These are phyloP conservation scores for Plagiodera versicolora DNA, from an alignment of 2,888 invertebrate genomes.

Conservation along the genomic window DNA sequence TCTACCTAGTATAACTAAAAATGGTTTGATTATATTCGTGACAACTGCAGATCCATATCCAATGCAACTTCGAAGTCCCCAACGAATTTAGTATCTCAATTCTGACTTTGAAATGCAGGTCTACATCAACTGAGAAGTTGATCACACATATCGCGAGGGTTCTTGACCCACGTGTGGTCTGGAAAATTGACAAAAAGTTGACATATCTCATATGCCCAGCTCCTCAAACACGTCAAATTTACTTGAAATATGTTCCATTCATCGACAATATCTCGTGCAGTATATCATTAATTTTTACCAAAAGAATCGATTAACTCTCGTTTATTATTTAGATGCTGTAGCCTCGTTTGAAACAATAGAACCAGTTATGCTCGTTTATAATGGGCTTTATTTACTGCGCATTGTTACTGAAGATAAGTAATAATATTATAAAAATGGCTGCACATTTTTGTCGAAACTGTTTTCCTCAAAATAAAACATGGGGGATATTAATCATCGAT, in stretches of 20 bases:
- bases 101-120: not conserved
- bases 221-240: slow-evolving; percentile 34
- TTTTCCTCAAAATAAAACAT: too few relatives aligned
- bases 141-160: not conserved
- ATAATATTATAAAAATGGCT: not conserved
- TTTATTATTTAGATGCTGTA: slow-evolving; percentile 29
- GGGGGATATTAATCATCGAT: too few relatives aligned
- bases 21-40: too few relatives aligned
- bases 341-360: slow-evolving; percentile 21
- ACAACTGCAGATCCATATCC: too few relatives aligned
- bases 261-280: slow-evolving; percentile 27
- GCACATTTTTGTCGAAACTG: too few relatives aligned
- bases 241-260: slow-evolving; percentile 37
- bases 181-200: slow-evolving; percentile 1
- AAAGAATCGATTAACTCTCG: slow-evolving; percentile 24
- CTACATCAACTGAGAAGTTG: not conserved
- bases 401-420: slow-evolving; percentile 10
- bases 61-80: too few relatives aligned
- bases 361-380: slow-evolving; percentile 26
- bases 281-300: slow-evolving; percentile 34
- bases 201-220: slow-evolving; percentile 3
- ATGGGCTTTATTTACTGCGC: slow-evolving; percentile 23
- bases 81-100: not conserved
- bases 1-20: too few relatives aligned
- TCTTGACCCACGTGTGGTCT: slow-evolving; percentile 20